Base-by-base conservation (phyloP, 2,113 vertebrate genomes). In the Cettia cetti region DNA sequence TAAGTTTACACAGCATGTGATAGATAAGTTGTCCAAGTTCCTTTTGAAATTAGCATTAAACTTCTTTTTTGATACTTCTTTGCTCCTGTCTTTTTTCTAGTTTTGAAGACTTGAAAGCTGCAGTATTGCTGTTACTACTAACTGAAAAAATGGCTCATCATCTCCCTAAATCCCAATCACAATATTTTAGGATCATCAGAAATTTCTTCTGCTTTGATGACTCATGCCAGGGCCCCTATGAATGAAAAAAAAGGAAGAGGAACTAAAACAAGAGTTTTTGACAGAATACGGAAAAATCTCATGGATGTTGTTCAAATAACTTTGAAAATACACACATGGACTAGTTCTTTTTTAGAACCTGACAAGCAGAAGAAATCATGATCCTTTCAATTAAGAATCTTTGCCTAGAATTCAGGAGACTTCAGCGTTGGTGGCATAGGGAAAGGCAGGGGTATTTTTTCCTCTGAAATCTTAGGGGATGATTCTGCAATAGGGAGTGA, bases 201-300 rank as follows among this genome's bases (percentile, higher is more conserved):
- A 63, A 78, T 59, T 65, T 61, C 2, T 30, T 10, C 7, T 37
- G 13, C 28, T 63, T 63, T 59, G 15, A 64, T 11, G 3, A 33
- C 8, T 5, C 5, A 5, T 35, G 6, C 0, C 22, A 85, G 13
- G 4, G 1, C 2, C 37, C 8, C 4, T 37, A 11, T 21, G 12
- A 30, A 39, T 17, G 11, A 52, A 31, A 47, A 39, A 31, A 1
- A 31, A 2, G 20, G 21, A 56, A 39, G 13, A 47, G 17, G 1
- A 57, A 9, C 0, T 7, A 66, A 15, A 60, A 52, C 2, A 16
- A 4, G 1, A 40, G 0, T 65, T 69, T 72, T 77, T 66, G 13
- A 21, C 31, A 33, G 24, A 8, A 35, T 10, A 18, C 18, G 19
- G 19, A 28, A 80, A 77, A 40, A 69, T 35, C 14, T 64, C 5